Conservation (phyloP, 2,888 invertebrate genomes). For the Operophtera brumata region DNA sequence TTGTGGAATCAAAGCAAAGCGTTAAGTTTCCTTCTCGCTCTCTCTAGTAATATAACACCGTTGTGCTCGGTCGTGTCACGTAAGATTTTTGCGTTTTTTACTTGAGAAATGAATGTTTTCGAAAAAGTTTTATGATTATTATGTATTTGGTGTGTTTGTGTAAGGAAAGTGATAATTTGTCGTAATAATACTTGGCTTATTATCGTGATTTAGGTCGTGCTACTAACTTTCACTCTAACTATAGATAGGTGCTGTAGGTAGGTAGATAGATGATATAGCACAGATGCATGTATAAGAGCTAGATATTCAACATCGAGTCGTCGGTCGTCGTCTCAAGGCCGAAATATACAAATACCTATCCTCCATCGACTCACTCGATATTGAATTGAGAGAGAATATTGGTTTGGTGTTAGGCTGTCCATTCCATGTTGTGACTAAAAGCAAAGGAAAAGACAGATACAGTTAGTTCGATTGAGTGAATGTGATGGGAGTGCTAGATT, state of each 20-base stretch:
- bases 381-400: slow-evolving; percentile 50
- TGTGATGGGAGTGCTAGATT: slow-evolving; percentile 26
- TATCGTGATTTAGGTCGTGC: slow-evolving; percentile 68
- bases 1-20: slow-evolving; percentile 63
- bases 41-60: slow-evolving; percentile 80
- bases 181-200: slow-evolving; percentile 39
- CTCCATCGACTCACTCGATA: slow-evolving; percentile 42
- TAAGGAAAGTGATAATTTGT: slow-evolving; percentile 45
- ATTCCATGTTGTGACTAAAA: no score
- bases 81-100: slow-evolving; percentile 78
- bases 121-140: slow-evolving; percentile 51
- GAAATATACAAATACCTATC: slow-evolving; percentile 74
- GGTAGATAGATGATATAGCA: slow-evolving; percentile 57
- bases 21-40: slow-evolving; percentile 72
- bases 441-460: slow-evolving; percentile 7
- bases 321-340: slow-evolving; percentile 74
- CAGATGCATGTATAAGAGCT: slow-evolving; percentile 63
- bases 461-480: slow-evolving; percentile 14
- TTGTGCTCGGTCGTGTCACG: slow-evolving; percentile 81
- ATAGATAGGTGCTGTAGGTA: slow-evolving; percentile 66
- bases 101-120: slow-evolving; percentile 57
- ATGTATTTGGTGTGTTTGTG: slow-evolving; percentile 49
- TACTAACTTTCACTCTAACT: slow-evolving; percentile 80
- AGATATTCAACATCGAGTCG: slow-evolving; percentile 73
- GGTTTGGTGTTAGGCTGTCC: slow-evolving; percentile 47